Evolutionary conservation across 2,113 vertebrate genomes (phyloP), one percentile per base, ranked within the genome.

Genomic region (Pseudopodoces humilis): DNA sequence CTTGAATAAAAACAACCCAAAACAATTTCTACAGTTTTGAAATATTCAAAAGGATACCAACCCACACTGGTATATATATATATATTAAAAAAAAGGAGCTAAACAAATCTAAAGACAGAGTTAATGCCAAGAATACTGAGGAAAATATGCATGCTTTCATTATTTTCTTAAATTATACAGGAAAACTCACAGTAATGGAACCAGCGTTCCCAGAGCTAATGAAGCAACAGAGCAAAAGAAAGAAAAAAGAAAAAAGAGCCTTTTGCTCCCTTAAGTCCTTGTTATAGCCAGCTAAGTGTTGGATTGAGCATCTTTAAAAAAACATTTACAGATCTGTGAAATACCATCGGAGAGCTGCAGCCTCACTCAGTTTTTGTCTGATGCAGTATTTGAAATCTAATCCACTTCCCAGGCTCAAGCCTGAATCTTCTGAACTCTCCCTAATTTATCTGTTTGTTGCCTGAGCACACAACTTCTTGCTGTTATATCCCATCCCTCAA

Each of bases 221-320:
- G 95, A 98, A 98, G 98, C 97, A 97, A 96, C 96, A 92, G 97
- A 96, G 97, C 96, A 94, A 97, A 97, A 97, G 96, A 94, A 96
- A 94, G 94, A 92, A 96, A 87, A 93, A 91, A 86, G 83, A 72
- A 92, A 96, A 85, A 97, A 96, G 92, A 97, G 95, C 85, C 52
- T 94, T 97, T 97, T 94, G 98, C 98, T 99, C 99, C 98, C 98
- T 98, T 97, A 99, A 99, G 99, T 98, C 98, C 98, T 99, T 98
- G 98, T 99, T 99, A 99, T 96, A 98, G 98, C 96, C 98, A 98
- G 98, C 98, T 98, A 98, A 98, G 98, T 97, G 97, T 95, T 97
- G 97, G 98, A 98, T 98, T 98, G 98, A 98, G 97, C 98, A 98
- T 98, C 98, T 98, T 96, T 93, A 98, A 97, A 98, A 98, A 97